phyloP scores from a whole-genome alignment of 2,888 invertebrate species.

The Drosophila limbata region DNA sequence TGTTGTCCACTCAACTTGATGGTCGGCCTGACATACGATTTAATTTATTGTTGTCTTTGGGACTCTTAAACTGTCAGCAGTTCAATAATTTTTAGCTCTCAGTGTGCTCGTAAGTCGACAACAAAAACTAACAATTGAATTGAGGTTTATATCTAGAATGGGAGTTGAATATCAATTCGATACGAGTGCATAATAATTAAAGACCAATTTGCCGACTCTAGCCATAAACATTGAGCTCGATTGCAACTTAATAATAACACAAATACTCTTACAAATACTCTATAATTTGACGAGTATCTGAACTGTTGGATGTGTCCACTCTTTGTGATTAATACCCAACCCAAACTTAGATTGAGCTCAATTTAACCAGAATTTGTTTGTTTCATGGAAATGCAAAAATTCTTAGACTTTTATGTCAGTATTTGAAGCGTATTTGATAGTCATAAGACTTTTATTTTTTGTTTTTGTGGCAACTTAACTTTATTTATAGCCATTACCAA shows the following conservation, averaged over 20 bases:
- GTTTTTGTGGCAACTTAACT: constrained; percentile 28
- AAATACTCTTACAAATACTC: constrained; percentile 5
- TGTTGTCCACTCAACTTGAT: constrained; percentile 39
- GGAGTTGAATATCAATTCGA: constrained; percentile 18
- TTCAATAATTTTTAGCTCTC: constrained; percentile 20
- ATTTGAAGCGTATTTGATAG: constrained; percentile 30
- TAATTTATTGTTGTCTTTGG: constrained; percentile 37
- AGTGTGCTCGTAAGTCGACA: constrained; percentile 4
- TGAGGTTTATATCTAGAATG: background rate
- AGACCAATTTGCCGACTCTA: constrained; percentile 18
- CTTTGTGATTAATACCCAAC: background rate
- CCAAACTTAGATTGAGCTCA: background rate
- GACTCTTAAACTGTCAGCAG: constrained; percentile 35
- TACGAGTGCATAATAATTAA: constrained; percentile 23
- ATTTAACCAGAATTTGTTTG: background rate
- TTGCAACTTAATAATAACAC: constrained; percentile 11
- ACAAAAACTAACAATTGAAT: constrained; percentile 7
- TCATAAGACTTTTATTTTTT: constrained; percentile 13
- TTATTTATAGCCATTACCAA: constrained; percentile 56
- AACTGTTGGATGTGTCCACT: background rate
- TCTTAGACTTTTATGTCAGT: constrained; percentile 7
- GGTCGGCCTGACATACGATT: constrained; percentile 11
- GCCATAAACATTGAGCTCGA: constrained; percentile 12
- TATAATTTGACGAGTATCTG: background rate
- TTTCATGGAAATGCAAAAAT: background rate